A percentile compares a stretch with the other conserved stretches of the same genome.
phyloP scores from a whole-genome alignment of 2,113 vertebrate species.

The Salvator merianae region DNA sequence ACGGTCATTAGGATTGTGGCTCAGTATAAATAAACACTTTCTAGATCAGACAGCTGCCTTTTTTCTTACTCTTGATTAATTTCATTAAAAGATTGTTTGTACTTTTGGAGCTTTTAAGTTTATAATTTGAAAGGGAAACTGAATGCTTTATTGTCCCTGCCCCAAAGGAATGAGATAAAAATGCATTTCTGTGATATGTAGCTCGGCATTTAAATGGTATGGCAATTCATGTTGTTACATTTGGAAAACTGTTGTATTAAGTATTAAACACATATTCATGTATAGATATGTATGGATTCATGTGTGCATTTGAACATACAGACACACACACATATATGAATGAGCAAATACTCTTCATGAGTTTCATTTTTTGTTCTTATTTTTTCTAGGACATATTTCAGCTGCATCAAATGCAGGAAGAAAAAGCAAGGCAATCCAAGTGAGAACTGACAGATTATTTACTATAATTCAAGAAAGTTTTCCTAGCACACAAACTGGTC shows the following conservation, averaged over 20 bases:
- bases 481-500: slow-evolving; percentile 56
- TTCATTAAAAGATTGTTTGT: background rate
- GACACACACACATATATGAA: background rate
- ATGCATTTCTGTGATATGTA: background rate
- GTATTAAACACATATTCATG: background rate
- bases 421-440: slow-evolving; percentile 32
- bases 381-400: slow-evolving; percentile 39
- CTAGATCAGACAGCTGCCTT: background rate
- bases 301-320: background rate
- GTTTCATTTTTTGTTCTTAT: background rate
- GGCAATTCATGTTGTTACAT: background rate
- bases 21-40: background rate
- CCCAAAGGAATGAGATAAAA: background rate
- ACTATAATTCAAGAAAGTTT: slow-evolving; percentile 59
- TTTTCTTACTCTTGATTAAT: background rate
- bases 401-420: slow-evolving; percentile 15
- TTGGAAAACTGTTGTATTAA: no score
- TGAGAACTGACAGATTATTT: slow-evolving; percentile 39
- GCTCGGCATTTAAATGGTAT: background rate
- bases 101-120: background rate
- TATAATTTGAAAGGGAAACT: background rate
- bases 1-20: background rate
- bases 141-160: background rate
- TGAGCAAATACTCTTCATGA: background rate
- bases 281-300: no score